Conservation (phyloP, 2,797 vertebrate genomes). For the Cyclura pinguis region DNA sequence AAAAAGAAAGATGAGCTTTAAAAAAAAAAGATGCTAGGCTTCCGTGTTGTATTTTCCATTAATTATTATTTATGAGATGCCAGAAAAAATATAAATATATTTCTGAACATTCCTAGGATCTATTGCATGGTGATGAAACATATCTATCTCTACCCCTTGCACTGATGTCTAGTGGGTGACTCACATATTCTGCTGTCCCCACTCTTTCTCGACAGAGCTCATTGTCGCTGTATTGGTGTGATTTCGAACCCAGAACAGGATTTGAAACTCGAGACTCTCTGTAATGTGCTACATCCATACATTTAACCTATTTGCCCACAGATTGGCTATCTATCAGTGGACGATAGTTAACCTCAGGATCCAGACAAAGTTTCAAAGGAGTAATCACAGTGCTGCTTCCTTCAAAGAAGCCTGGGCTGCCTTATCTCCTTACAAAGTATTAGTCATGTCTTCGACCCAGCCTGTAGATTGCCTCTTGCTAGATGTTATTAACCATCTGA, state of each 20-base stretch:
- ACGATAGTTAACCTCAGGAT: neutral
- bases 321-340: too few species aligned
- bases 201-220: too few species aligned
- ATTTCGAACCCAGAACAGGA: too few species aligned
- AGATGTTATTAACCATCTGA: neutral
- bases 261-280: too few species aligned
- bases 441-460: neutral
- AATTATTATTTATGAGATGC: neutral
- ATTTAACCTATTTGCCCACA: too few species aligned
- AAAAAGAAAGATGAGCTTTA: neutral
- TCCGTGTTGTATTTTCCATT: neutral
- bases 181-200: too few species aligned
- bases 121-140: neutral
- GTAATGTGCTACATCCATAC: too few species aligned
- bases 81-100: neutral
- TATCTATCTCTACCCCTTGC: neutral
- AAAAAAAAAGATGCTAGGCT: neutral
- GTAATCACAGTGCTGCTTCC: neutral
- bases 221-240: too few species aligned
- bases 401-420: neutral
- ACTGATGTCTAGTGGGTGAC: neutral
- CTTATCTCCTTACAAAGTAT: neutral
- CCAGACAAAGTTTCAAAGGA: neutral
- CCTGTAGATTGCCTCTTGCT: neutral
- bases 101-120: neutral